Conservation (phyloP, 2,113 vertebrate species). For the Mesocricetus auratus region DNA sequence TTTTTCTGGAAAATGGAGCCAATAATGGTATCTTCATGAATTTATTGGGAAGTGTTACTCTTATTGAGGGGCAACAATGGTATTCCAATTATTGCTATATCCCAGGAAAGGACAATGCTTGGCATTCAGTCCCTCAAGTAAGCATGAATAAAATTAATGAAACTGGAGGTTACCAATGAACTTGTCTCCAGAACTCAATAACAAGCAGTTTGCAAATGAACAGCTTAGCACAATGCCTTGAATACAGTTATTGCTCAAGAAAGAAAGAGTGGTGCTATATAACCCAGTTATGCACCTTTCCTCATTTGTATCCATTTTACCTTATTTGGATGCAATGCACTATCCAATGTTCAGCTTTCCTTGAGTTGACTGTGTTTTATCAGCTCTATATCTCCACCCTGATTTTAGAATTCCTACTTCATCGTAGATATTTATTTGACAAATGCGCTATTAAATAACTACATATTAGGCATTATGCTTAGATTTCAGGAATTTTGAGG, state of each 20-base stretch:
- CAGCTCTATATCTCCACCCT: not conserved
- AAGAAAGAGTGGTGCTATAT: not conserved
- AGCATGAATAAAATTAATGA: slow-evolving; percentile 33
- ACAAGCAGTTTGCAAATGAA: slow-evolving; percentile 49
- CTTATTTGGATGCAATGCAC: slow-evolving; percentile 28
- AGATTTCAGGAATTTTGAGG: not conserved
- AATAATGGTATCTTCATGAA: not conserved
- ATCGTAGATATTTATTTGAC: slow-evolving; percentile 28
- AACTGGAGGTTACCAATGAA: slow-evolving; percentile 5
- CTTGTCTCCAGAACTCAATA: not conserved
- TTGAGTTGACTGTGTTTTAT: slow-evolving; percentile 39
- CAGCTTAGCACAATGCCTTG: slow-evolving; percentile 2
- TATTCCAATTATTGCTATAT: slow-evolving; percentile 51
- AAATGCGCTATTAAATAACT: slow-evolving; percentile 29
- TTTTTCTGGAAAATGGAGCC: not conserved
- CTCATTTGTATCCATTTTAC: slow-evolving; percentile 10
- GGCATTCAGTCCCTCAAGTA: not conserved
- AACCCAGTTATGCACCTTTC: slow-evolving; percentile 20
- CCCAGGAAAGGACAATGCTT: not conserved
- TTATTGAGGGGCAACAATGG: not conserved
- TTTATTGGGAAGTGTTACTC: slow-evolving; percentile 30
- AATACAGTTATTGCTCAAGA: slow-evolving; percentile 30
- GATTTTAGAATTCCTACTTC: slow-evolving; percentile 18
- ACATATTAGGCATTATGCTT: not conserved
- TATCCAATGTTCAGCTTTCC: slow-evolving; percentile 39